These are phyloP conservation scores for Drosophila paulistorum DNA, from an alignment of 1,140 invertebrate species.

Conservation along the genomic window DNA sequence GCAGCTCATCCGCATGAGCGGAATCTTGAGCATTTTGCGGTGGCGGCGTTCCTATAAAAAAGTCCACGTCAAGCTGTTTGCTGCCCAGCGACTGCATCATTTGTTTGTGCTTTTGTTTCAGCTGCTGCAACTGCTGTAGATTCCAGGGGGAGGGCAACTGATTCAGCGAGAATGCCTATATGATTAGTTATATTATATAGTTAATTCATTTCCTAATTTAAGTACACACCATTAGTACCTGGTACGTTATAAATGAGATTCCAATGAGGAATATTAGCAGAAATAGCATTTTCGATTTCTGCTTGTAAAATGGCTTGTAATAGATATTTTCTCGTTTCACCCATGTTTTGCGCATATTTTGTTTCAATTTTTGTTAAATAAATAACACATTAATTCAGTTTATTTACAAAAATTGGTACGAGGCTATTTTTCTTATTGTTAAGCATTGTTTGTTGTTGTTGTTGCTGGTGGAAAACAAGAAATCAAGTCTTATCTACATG, in stretches of 20 bases:
- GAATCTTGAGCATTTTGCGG: constrained; percentile 19
- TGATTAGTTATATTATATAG: constrained; percentile 29
- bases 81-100: constrained; percentile 69
- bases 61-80: constrained; percentile 64
- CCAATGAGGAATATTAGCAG: constrained; percentile 75
- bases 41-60: constrained; percentile 40
- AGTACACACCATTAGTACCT: constrained; percentile 45
- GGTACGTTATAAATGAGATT: constrained; percentile 79
- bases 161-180: constrained; percentile 77
- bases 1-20: constrained; percentile 26
- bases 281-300: constrained; percentile 78
- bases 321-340: constrained; percentile 81
- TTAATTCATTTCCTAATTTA: constrained; percentile 23
- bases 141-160: constrained; percentile 71
- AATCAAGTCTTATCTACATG: not conserved
- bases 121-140: constrained; percentile 72
- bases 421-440: constrained; percentile 50
- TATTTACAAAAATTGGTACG: constrained; percentile 13
- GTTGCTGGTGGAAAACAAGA: constrained; percentile 30
- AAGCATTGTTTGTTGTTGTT: constrained; percentile 32
- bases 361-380: constrained; percentile 11
- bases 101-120: constrained; percentile 68
- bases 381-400: constrained; percentile 8
- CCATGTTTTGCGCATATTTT: constrained; percentile 80
- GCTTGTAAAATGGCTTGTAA: constrained; percentile 82